Percentiles rank a stretch among this genome's conserved stretches.
phyloP scores from a whole-genome alignment of 2,113 vertebrate species.

The Prolemur simus region DNA sequence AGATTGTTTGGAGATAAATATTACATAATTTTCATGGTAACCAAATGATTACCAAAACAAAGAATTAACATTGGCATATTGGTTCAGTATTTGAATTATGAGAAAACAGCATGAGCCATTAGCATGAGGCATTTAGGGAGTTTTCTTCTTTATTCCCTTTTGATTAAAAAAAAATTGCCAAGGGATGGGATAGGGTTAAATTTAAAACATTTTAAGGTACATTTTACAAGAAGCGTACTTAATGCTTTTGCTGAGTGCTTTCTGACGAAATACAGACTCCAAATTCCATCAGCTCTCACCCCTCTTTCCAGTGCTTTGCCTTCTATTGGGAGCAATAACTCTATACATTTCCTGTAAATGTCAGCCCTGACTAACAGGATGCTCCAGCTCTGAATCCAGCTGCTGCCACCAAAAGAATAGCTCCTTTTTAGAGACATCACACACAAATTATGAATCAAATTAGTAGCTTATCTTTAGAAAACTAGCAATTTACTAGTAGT shows the following conservation, averaged over 20 bases:
- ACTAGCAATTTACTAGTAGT: neutral
- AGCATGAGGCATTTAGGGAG: neutral
- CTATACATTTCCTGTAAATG: neutral
- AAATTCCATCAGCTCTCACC: neutral
- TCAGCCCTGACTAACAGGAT: neutral
- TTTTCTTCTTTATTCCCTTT: neutral
- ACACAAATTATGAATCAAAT: neutral
- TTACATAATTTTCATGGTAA: neutral
- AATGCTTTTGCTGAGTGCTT: neutral
- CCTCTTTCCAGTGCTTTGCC: neutral
- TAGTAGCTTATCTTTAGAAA: neutral
- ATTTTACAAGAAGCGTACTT: neutral
- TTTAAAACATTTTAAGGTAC: neutral
- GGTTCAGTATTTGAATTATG: neutral
- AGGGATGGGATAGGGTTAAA: neutral
- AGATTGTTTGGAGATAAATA: constrained; percentile 23
- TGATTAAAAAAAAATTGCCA: neutral
- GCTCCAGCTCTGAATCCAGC: neutral
- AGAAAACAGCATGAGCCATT: neutral
- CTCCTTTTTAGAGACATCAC: neutral
- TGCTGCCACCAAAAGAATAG: neutral
- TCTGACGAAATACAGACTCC: neutral
- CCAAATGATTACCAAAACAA: constrained; percentile 12
- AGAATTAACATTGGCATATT: neutral
- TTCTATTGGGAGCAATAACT: neutral